Conservation (phyloP, 92 coral and sea anemone genomes). For the Parazoanthus swiftii region DNA sequence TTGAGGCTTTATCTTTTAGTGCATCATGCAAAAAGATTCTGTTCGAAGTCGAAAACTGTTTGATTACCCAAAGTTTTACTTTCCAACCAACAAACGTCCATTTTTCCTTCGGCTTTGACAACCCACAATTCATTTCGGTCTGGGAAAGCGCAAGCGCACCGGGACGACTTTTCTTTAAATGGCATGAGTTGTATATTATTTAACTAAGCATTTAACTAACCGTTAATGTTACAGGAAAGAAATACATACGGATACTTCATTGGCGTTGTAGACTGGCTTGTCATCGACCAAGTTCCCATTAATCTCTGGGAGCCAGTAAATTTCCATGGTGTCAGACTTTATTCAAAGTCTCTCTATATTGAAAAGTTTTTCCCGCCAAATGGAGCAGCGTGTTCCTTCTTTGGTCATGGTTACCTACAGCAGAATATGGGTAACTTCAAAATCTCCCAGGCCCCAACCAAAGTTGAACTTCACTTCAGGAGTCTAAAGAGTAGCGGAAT, state of each 20-base stretch:
- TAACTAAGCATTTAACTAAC: background rate
- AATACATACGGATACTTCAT: slow-evolving; percentile 37
- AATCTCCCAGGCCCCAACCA: slow-evolving; percentile 37
- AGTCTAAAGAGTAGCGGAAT: slow-evolving; percentile 60
- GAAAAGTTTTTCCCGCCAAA: slow-evolving; percentile 46
- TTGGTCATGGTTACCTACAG: slow-evolving; percentile 62
- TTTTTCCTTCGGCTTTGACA: too few relatives aligned
- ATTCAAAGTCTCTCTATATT: slow-evolving; percentile 42
- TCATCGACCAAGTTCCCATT: slow-evolving; percentile 46
- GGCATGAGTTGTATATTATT: too few relatives aligned
- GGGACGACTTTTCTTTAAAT: too few relatives aligned
- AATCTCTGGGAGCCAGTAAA: slow-evolving; percentile 60
- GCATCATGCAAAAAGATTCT: too few relatives aligned
- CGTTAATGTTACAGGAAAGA: background rate
- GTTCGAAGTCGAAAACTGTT: background rate
- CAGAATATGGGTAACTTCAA: slow-evolving; percentile 62
- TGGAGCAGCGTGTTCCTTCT: slow-evolving; percentile 66
- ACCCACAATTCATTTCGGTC: background rate
- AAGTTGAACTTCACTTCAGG: slow-evolving; percentile 64
- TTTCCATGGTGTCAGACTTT: slow-evolving; percentile 41
- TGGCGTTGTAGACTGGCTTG: slow-evolving; percentile 62
- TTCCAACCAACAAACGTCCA: background rate
- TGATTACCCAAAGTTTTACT: background rate
- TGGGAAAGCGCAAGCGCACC: background rate
- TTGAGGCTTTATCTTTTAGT: too few relatives aligned